These are phyloP conservation scores for Tachystola acroxantha DNA, from an alignment of 2,888 invertebrate genomes.

Conservation along the genomic window DNA sequence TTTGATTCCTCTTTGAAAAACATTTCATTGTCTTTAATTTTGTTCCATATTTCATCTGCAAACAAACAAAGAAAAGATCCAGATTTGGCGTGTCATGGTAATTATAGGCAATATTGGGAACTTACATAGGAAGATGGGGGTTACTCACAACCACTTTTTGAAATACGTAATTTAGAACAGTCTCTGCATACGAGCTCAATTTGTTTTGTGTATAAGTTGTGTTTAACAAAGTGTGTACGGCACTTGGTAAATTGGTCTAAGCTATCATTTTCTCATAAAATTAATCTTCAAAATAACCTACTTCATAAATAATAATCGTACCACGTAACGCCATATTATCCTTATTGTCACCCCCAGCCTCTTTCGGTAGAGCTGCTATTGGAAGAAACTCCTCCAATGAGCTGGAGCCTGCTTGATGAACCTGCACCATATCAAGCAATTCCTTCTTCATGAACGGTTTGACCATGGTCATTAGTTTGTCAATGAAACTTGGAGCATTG, in stretches of 20 bases:
- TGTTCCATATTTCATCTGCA: slow-evolving; percentile 41
- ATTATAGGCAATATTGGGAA: no score
- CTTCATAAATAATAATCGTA: slow-evolving; percentile 13
- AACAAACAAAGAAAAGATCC: no score
- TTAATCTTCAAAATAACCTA: no score
- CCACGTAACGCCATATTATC: slow-evolving; percentile 29
- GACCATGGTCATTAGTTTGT: slow-evolving; percentile 81
- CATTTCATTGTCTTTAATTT: slow-evolving; percentile 32
- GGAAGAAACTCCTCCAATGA: slow-evolving; percentile 73
- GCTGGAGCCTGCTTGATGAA: slow-evolving; percentile 66
- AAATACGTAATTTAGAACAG: no score
- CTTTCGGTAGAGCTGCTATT: slow-evolving; percentile 72
- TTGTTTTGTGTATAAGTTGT: no score
- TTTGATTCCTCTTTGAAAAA: slow-evolving; percentile 42
- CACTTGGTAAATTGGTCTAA: no score
- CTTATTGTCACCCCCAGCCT: slow-evolving; percentile 74
- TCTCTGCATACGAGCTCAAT: no score
- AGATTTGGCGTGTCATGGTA: no score
- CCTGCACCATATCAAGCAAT: slow-evolving; percentile 64
- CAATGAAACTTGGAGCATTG: slow-evolving; percentile 82
- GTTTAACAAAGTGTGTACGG: no score
- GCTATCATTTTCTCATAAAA: no score
- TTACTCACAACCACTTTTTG: no score
- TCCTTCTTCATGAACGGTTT: slow-evolving; percentile 86
- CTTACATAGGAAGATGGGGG: no score